phyloP scores from a whole-genome alignment of 2,113 vertebrate genomes.

The Picathartes gymnocephalus region DNA sequence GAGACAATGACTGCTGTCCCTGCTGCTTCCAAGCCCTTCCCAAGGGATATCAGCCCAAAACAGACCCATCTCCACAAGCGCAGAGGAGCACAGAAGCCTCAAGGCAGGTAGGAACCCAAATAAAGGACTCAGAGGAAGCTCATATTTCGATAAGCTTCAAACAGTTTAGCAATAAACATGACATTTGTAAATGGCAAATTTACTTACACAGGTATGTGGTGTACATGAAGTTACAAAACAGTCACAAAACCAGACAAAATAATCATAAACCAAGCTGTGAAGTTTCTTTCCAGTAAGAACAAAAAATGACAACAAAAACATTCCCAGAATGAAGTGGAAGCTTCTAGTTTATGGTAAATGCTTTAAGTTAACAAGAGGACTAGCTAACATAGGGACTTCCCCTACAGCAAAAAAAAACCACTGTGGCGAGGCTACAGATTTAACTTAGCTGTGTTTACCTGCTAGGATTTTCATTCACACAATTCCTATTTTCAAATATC shows the following conservation, averaged over 20 bases:
- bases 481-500: background rate
- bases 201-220: background rate
- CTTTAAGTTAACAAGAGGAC: background rate
- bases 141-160: background rate
- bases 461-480: background rate
- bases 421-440: background rate
- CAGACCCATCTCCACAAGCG: background rate
- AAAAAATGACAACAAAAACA: background rate
- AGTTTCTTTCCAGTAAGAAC: background rate
- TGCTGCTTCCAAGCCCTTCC: background rate
- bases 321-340: constrained; percentile 7
- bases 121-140: background rate
- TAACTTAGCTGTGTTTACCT: background rate
- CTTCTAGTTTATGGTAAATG: background rate
- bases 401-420: background rate
- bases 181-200: background rate
- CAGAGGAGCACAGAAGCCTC: background rate
- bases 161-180: background rate
- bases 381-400: background rate
- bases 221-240: background rate
- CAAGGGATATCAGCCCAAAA: background rate
- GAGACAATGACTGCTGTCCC: background rate
- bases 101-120: background rate
- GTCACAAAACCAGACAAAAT: background rate
- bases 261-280: background rate